These are phyloP conservation scores for Osedax fenrisi DNA, from an alignment of 2,888 invertebrate species.

Conservation along the genomic window DNA sequence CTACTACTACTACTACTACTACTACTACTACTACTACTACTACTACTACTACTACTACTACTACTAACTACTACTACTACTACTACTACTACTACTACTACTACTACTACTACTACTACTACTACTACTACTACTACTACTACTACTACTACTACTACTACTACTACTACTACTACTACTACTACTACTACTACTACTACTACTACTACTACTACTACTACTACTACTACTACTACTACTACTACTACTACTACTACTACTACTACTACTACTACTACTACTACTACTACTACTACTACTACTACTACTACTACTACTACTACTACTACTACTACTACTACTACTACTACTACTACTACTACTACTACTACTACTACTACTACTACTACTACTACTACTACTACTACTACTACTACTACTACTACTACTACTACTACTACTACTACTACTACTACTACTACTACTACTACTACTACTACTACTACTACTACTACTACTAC, in stretches of 20 bases:
- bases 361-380: not conserved
- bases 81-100: no score
- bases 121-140: slow-evolving; percentile 2
- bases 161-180: not conserved
- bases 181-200: not conserved
- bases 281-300: not conserved
- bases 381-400: not conserved
- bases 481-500: not conserved
- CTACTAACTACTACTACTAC: no score
- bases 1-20: no score
- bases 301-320: not conserved
- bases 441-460: not conserved
- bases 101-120: no score
- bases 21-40: slow-evolving; percentile 2
- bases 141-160: not conserved
- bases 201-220: slow-evolving; percentile 6
- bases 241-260: not conserved
- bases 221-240: not conserved
- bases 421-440: not conserved
- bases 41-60: slow-evolving; percentile 2
- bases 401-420: slow-evolving; percentile 2
- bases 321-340: not conserved
- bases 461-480: not conserved
- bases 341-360: not conserved
- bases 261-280: not conserved